A percentile compares a stretch with the other conserved stretches of the same genome.
These are phyloP conservation scores for Sminthurinus signatus DNA, from an alignment of 1,140 invertebrate genomes.

Conservation along the genomic window DNA sequence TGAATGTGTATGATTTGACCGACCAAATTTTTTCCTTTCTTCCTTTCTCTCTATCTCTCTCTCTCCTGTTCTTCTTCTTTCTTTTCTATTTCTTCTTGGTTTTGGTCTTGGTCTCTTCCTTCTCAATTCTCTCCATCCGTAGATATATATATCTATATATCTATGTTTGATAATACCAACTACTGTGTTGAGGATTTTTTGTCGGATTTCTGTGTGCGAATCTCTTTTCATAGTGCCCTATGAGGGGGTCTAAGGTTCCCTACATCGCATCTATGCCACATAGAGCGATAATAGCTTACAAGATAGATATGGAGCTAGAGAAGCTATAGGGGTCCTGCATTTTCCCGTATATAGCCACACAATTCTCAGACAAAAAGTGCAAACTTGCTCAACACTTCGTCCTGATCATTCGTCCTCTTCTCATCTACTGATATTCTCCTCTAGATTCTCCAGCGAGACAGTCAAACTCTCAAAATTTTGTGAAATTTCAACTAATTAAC, in stretches of 20 bases:
- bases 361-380: conserved; percentile 38
- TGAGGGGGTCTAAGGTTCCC: conserved; percentile 39
- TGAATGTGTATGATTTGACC: conserved; percentile 7
- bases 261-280: conserved; percentile 40
- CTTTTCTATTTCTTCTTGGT: too few species aligned
- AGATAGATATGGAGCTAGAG: conserved; percentile 41
- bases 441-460: conserved; percentile 20
- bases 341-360: conserved; percentile 40
- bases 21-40: conserved; percentile 17
- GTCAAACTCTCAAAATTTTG: conserved; percentile 4
- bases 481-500: conserved; percentile 9
- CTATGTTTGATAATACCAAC: conserved; percentile 39
- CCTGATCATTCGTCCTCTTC: conserved; percentile 32
- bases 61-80: too few species aligned
- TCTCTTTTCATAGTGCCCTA: conserved; percentile 35
- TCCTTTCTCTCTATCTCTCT: conserved; percentile 2
- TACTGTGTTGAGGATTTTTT: conserved; percentile 41
- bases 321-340: conserved; percentile 40
- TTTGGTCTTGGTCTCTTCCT: conserved; percentile 1
- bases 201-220: conserved; percentile 41
- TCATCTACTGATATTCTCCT: too few species aligned
- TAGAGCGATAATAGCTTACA: conserved; percentile 43
- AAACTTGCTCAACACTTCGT: conserved; percentile 41
- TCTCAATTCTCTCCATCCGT: conserved; percentile 7
- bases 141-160: too few species aligned